Percentiles rank a stretch among this genome's conserved stretches.
Conservation (phyloP, 2,888 invertebrate species). For the Synanthedon tipuliformis region DNA sequence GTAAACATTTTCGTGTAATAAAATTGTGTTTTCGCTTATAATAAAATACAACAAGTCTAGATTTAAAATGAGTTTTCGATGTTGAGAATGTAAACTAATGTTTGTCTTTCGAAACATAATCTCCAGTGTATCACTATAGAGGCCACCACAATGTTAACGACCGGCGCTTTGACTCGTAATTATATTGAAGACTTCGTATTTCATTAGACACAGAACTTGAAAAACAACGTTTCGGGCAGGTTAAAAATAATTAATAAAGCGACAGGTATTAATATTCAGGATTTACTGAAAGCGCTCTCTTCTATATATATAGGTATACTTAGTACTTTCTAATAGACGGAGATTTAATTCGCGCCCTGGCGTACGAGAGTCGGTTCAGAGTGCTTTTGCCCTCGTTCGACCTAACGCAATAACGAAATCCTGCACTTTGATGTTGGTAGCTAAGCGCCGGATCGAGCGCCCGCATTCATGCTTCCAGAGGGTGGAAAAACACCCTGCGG, state of each 20-base stretch:
- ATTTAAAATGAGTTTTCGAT: too few species aligned
- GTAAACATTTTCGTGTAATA: constrained; percentile 4
- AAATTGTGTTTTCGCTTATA: too few species aligned
- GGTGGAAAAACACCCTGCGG: constrained; percentile 45
- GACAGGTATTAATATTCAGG: constrained; percentile 18
- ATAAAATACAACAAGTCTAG: too few species aligned
- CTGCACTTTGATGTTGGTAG: constrained; percentile 55
- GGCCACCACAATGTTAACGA: constrained; percentile 25
- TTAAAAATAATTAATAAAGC: constrained; percentile 5
- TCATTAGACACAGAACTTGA: constrained; percentile 17
- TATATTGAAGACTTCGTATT: constrained; percentile 27
- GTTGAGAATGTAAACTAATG: too few species aligned
- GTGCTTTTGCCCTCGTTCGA: constrained; percentile 27
- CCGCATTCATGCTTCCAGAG: constrained; percentile 25
- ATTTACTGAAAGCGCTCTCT: constrained; percentile 25
- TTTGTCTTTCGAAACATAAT: not conserved
- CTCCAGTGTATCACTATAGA: constrained; percentile 9
- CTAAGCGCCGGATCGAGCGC: constrained; percentile 14
- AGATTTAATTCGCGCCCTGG: constrained; percentile 35
- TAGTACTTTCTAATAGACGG: constrained; percentile 23
- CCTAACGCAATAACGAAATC: constrained; percentile 49
- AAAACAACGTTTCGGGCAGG: constrained; percentile 12
- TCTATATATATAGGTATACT: constrained; percentile 7
- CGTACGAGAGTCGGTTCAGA: constrained; percentile 14
- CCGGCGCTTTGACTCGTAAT: constrained; percentile 33